Conservation (phyloP, 2,113 vertebrate species). For the Anas platyrhynchos region DNA sequence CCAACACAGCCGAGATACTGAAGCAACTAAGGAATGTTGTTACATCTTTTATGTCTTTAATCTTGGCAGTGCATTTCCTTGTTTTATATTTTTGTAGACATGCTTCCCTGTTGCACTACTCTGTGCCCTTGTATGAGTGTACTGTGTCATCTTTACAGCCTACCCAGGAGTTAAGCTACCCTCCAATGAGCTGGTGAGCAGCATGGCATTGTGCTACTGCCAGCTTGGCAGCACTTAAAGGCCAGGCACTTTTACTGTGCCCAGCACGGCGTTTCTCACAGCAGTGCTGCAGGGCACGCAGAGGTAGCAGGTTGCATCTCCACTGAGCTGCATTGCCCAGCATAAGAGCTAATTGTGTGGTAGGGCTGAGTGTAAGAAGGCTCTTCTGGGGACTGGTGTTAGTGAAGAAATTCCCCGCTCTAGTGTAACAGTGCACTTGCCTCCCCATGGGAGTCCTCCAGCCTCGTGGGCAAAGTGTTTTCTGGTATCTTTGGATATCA, state of each 20-base stretch:
- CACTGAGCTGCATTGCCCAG: not conserved
- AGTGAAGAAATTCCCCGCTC: not conserved
- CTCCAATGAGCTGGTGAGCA: not conserved
- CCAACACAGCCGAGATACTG: not conserved
- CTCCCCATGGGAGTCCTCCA: not conserved
- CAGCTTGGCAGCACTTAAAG: not conserved
- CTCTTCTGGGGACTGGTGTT: not conserved
- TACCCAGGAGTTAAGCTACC: not conserved
- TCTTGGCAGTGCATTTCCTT: not conserved
- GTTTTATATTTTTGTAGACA: not conserved
- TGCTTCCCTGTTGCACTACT: not conserved
- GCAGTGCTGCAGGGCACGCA: not conserved
- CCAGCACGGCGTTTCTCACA: not conserved
- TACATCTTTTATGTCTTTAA: not conserved
- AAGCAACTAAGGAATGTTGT: not conserved
- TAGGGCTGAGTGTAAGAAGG: not conserved
- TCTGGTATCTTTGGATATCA: not conserved
- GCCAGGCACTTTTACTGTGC: not conserved
- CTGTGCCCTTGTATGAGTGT: not conserved
- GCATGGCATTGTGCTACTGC: not conserved
- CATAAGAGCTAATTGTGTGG: not conserved
- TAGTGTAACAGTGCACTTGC: not conserved
- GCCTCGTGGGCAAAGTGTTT: not conserved
- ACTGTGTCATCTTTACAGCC: not conserved
- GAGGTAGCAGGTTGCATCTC: not conserved